These are phyloP conservation scores for Mus spretus DNA, from an alignment of 2,797 vertebrate species.

Conservation along the genomic window DNA sequence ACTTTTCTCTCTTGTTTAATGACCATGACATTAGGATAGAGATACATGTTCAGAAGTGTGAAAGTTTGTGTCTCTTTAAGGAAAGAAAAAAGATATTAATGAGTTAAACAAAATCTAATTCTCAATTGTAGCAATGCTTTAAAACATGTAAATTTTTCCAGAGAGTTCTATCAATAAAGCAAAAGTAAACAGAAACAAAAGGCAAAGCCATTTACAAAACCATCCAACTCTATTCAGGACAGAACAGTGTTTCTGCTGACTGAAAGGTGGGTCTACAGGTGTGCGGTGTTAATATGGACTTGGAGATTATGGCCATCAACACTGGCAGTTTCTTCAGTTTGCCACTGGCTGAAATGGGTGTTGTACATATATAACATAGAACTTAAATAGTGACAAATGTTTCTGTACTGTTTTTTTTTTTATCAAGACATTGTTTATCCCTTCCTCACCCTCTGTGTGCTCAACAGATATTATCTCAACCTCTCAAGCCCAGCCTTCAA, in stretches of 20 bases:
- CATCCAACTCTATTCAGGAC: background rate
- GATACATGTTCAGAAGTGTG: background rate
- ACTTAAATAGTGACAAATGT: background rate
- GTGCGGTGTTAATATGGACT: background rate
- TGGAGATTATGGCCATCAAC: background rate
- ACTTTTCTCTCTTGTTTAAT: background rate
- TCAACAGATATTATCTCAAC: background rate
- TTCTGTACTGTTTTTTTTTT: background rate
- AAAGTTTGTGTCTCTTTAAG: background rate
- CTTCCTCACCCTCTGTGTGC: background rate
- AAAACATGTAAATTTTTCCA: conserved; percentile 33
- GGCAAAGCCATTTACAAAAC: conserved; percentile 15
- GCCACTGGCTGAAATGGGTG: background rate
- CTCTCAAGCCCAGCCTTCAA: background rate
- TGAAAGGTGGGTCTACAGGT: background rate
- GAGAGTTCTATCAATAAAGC: conserved; percentile 40
- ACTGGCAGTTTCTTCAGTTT: background rate
- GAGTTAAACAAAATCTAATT: background rate
- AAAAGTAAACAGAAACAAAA: conserved; percentile 55
- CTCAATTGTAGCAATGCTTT: background rate
- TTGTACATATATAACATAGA: background rate
- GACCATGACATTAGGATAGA: background rate
- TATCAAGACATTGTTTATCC: background rate
- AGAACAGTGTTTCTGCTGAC: background rate
- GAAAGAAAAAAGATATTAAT: background rate